Base-by-base conservation (phyloP, 2,888 invertebrate species). In the Melipona bicolor region DNA sequence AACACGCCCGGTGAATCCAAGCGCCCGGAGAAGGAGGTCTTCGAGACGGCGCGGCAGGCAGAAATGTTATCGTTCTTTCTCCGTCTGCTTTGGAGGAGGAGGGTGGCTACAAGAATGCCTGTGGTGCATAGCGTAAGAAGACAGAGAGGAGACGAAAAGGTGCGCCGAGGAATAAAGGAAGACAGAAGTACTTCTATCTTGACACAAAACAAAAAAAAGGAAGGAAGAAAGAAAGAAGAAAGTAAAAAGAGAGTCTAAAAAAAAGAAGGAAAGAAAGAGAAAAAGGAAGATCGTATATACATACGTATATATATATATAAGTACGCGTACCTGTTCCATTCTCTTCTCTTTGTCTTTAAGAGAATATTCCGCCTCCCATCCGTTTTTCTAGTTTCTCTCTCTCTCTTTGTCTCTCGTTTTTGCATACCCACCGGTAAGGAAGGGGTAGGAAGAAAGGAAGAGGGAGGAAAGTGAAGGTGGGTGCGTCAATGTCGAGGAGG, bases 281-380 rank as follows among this genome's bases (percentile, higher is more conserved):
- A 6, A 27, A 43, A 9, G 21, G 15, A n/a, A 2, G 17, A 43
- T 5, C 32, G 24, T 61, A 67, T 50, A 59, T 21, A 56, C n/a
- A 13, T 56, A 21, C n/a, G 2, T 27, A 49, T 27, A 65, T 70
- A 36, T 54, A 24, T 67, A 62, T 9, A 1, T 43, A 43, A 24
- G 56, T 36, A 65, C 74, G 64, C 64, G 59, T 77, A 73, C 43
- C 27, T 74, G 83, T 74, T 74, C 74, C 74, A 75, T 75, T 83
- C 70, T 68, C 65, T 78, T 36, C 61, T 69, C 69, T 75, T 75
- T 84, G 74, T 79, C 73, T 76, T 76, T 75, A 59, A 71, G 75
- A 79, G 84, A 84, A 79, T 78, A 78, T 71, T 64, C 56, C 36
- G 27, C 54, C 36, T 11, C 43, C 15, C 50, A 49, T 52, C n/a